Base-by-base conservation (phyloP, 2,113 vertebrate species). In the Ophthalmolycus amberensis region DNA sequence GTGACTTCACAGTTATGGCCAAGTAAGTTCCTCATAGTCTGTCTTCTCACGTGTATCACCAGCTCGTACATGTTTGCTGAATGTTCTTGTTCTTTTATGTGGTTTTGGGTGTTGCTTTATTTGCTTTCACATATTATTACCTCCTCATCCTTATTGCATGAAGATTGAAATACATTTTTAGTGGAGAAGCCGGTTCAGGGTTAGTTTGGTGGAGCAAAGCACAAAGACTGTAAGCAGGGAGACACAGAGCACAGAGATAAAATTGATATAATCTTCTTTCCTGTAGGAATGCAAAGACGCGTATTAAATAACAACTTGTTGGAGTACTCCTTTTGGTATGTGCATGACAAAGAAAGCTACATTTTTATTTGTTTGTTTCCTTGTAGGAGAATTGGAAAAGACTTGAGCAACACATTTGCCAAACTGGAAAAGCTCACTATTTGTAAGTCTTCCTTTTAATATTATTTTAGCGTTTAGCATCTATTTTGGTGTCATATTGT, bases 401-500 rank as follows among this genome's bases (percentile, higher is more conserved):
- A 98, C 92, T 93, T 98, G 84, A 98, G 96, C 92, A 98, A 97
- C 84, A 98, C 97, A 0, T 98, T 98, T 89, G 95, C 97, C 93
- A 98, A 98, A 93, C 89, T 98, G 91, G 97, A 98, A 93, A 98
- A 98, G 81, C 96, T 98, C 85, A 97, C 97, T 1, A 96, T 98
- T 90, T 93, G 97, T 98, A 94, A 97, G 97, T 96, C 16, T 37
- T 52, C 0, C 4, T 18, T 68, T 20, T 71, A 25, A n/a, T 37
- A 0, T 40, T 20, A 29, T 82, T 75, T 63, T 50, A 22, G 15
- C 37, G 29, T 46, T 0, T 15, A 59, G 15, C 25, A n/a, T 42
- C 63, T 6, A 2, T 56, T 9, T 79, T 12, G 44, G 8, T 68
- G 16, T 44, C 14, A 63, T 11, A 10, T 50, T 7, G 0, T 71